Conservation (phyloP, 2,113 vertebrate genomes). For the Burhinus bistriatus region DNA sequence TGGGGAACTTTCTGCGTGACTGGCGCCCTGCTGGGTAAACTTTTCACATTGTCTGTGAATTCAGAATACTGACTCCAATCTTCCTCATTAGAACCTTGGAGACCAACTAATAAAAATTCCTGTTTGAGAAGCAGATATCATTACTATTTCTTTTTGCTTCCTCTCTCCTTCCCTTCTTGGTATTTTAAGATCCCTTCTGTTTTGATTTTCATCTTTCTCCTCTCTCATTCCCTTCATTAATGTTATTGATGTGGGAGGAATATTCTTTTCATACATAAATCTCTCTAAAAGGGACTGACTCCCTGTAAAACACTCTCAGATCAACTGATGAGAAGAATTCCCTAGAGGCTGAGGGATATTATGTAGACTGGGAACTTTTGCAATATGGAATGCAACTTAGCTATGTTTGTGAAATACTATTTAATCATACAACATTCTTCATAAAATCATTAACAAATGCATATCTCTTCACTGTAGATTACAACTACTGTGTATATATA, state of each 20-base stretch:
- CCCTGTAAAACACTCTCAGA: background rate
- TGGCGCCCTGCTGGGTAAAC: background rate
- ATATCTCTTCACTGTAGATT: background rate
- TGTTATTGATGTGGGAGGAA: background rate
- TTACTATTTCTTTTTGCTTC: background rate
- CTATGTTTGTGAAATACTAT: background rate
- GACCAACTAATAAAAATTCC: background rate
- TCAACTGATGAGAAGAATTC: background rate
- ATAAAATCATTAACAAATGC: background rate
- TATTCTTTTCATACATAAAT: background rate
- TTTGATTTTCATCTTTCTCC: background rate
- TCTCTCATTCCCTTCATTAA: background rate
- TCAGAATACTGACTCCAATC: background rate
- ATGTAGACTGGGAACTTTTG: background rate
- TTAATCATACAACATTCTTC: background rate
- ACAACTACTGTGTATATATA: background rate
- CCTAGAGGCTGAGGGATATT: background rate
- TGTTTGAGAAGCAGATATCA: background rate
- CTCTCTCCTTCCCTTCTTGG: background rate
- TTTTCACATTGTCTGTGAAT: background rate
- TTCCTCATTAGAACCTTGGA: background rate
- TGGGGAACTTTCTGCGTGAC: background rate
- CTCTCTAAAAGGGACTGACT: background rate
- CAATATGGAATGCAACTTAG: background rate
- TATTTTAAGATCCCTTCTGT: background rate